Evolutionary conservation across 2,113 vertebrate species (phyloP), one percentile per base, ranked within the genome.

Genomic region (Chloropsis cyanopogon): DNA sequence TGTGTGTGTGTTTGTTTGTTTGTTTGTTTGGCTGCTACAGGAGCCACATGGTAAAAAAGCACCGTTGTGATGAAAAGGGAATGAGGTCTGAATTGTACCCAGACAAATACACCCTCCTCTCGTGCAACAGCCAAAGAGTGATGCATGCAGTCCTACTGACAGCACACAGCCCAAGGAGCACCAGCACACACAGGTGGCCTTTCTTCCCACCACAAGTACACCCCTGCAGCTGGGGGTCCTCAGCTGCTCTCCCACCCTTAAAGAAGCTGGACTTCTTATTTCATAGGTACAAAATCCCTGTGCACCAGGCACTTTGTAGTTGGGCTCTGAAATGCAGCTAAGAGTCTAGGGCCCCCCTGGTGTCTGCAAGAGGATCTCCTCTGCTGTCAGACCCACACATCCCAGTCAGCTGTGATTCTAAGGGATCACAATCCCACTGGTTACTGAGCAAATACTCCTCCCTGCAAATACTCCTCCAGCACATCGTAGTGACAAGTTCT

Each of bases 11-110:
- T 96, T 97, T 97, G 96, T 97, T 91, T 76, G 72, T 82, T 82
- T 82, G 95, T 96, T 97, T 97, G 95, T 96, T 97, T 72, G 75
- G 88, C 97, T 97, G 82, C 94, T 75, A 69, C 90, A 92, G 72
- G 49, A 86, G 73, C 81, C 92, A 88, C 92, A 86, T 70, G 78
- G 90, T 61, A 88, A 86, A 84, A 96, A 91, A 79, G 25, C 53
- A 86, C 53, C 6, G 1, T 31, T 2, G 3, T 0, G 0, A 73
- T 56, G 82, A 82, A 92, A 76, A 82, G 88, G 68, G 90, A 96
- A 63, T 4, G 4, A 82, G 70, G 52, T 53, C 86, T 26, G 19
- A 71, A 84, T 78, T 54, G 83, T 80, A 88, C 11, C 12, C 77
- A 94, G 90, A 71, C 39, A 84, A 39, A 72, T 9, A 73, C 1